Conservation (phyloP, 1,140 invertebrate genomes). For the Sogatella furcifera region DNA sequence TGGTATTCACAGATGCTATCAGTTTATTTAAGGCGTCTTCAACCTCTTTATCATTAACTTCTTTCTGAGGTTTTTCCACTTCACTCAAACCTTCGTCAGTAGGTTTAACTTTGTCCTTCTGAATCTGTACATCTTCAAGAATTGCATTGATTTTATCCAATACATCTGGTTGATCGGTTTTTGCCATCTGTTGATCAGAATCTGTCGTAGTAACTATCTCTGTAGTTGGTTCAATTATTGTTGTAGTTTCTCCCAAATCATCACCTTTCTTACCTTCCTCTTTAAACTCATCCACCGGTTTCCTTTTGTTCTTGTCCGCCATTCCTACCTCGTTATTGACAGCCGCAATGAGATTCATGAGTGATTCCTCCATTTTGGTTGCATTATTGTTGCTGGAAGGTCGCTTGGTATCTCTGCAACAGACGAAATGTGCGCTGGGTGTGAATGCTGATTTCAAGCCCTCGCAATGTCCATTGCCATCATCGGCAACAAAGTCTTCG, state of each 20-base stretch:
- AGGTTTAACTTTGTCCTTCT: neutral
- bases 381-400: too few species aligned
- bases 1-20: neutral
- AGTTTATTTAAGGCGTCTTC: neutral
- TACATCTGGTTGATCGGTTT: too few species aligned
- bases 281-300: too few species aligned
- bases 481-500: slow-evolving; percentile 34
- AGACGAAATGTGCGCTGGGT: slow-evolving; percentile 33
- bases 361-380: too few species aligned
- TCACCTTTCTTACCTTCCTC: too few species aligned
- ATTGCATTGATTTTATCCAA: neutral
- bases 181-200: neutral
- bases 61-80: neutral
- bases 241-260: neutral
- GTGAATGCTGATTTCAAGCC: slow-evolving; percentile 35
- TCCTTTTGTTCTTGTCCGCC: too few species aligned
- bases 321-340: too few species aligned
- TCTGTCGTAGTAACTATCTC: neutral
- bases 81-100: neutral
- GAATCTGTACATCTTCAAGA: slow-evolving; percentile 2
- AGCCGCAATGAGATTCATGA: too few species aligned
- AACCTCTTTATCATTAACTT: neutral
- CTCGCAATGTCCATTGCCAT: slow-evolving; percentile 30
- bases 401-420: slow-evolving; percentile 28
- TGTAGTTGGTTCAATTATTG: too few species aligned